Evolutionary conservation across 2,797 vertebrate genomes (phyloP), one percentile per base, ranked within the genome.

Genomic region (Anolis apletophallus): DNA sequence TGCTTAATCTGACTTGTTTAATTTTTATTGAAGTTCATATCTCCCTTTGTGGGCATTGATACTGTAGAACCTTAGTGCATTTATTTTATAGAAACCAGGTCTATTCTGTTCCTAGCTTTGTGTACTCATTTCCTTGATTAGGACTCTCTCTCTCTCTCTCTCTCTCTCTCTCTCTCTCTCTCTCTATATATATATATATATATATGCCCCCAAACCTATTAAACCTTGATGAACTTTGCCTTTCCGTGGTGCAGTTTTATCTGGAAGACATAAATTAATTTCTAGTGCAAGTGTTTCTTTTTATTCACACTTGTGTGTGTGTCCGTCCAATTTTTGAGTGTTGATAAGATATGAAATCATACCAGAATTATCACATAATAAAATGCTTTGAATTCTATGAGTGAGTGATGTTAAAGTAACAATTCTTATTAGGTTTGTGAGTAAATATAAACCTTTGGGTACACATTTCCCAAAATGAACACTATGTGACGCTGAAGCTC

Each of bases 391-490:
- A 69, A 46, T 32, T 29, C 67, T 52, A 11, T 59, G 34, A 8
- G 26, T 46, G 14, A 68, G 23, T 26, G 7, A 12, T 50, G 21
- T 80, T 80, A 34, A 57, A 80, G n/a, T 59, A 85, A 55, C 50
- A 59, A 85, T 87, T 76, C 46, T 54, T 59, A 50, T 50, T 17
- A 75, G 0, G 0, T 84, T 40, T 21, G 87, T 26, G 59, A 50
- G 64, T 46, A 78, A 57, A 84, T 87, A 64, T 55, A 72, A 64
- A 34, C 61, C n/a, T n/a, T n/a, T n/a, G n/a, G n/a, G n/a, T n/a
- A n/a, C n/a, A n/a, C n/a, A n/a, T n/a, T n/a, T n/a, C n/a, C 81
- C 13, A 78, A 85, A 67, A 46, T 46, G 46, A 46, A 46, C 52
- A 46, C n/a, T 71, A 2, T 74, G 3, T 14, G 74, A 10, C n/a